phyloP scores from a whole-genome alignment of 2,888 invertebrate genomes.

The Sphaerophoria taeniata region DNA sequence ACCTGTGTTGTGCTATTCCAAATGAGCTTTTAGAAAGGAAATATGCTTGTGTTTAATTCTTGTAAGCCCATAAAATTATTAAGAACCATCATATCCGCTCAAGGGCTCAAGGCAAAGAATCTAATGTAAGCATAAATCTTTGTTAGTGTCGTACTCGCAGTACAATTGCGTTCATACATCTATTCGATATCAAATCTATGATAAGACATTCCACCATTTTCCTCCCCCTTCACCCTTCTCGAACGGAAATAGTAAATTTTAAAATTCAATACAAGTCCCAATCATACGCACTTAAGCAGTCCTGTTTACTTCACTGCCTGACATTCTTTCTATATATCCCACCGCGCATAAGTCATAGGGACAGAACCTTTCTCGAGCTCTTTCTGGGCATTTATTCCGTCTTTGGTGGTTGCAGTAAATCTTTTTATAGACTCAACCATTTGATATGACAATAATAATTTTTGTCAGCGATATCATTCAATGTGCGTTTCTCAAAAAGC shows the following conservation, averaged over 20 bases:
- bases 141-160: too few relatives aligned
- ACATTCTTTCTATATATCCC: conserved; percentile 26
- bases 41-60: too few relatives aligned
- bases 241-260: conserved; percentile 64
- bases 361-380: conserved; percentile 58
- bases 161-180: background rate
- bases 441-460: conserved; percentile 26
- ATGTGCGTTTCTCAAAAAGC: conserved; percentile 36
- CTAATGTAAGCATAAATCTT: too few relatives aligned
- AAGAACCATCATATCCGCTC: too few relatives aligned
- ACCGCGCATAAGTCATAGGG: conserved; percentile 33
- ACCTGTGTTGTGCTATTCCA: too few relatives aligned
- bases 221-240: background rate
- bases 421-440: conserved; percentile 62
- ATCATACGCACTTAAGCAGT: conserved; percentile 35
- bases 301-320: background rate
- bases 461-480: conserved; percentile 55
- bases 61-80: too few relatives aligned
- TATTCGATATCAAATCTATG: background rate
- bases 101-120: too few relatives aligned
- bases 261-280: conserved; percentile 50
- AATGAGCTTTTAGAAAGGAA: too few relatives aligned
- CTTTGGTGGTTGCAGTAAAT: conserved; percentile 69
- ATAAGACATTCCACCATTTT: background rate
- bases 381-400: conserved; percentile 51